These are phyloP conservation scores for Odontesthes bonariensis DNA, from an alignment of 2,113 vertebrate species.

Conservation along the genomic window DNA sequence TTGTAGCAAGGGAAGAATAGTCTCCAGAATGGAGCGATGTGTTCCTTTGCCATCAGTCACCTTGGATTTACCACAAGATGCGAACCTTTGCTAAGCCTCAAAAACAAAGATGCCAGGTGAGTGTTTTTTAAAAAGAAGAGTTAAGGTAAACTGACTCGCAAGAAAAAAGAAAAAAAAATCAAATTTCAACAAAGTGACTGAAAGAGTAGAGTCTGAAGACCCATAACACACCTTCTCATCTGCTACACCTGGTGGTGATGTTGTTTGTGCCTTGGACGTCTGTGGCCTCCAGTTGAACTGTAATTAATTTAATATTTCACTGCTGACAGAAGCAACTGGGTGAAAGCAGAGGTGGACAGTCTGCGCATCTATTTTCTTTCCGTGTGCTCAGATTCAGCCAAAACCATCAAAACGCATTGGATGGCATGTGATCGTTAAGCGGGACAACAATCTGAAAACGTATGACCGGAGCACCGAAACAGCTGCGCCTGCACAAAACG, in stretches of 20 bases:
- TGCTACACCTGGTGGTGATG: background rate
- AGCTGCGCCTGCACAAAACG: background rate
- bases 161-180: background rate
- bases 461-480: background rate
- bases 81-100: background rate
- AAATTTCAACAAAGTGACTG: background rate
- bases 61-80: background rate
- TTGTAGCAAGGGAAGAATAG: background rate
- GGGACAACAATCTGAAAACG: too few relatives aligned
- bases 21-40: background rate
- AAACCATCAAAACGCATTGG: constrained; percentile 1
- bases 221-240: background rate
- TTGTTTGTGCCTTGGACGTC: background rate
- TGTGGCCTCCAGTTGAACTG: background rate
- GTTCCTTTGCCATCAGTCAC: background rate
- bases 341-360: background rate
- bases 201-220: background rate
- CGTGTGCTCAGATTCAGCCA: background rate
- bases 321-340: background rate
- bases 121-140: background rate
- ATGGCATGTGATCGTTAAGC: background rate
- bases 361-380: background rate
- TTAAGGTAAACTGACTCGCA: background rate
- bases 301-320: background rate
- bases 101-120: too few relatives aligned